A percentile compares a stretch with the other conserved stretches of the same genome.
phyloP scores from a whole-genome alignment of 1,140 invertebrate species.

The Aleiodes sp. region DNA sequence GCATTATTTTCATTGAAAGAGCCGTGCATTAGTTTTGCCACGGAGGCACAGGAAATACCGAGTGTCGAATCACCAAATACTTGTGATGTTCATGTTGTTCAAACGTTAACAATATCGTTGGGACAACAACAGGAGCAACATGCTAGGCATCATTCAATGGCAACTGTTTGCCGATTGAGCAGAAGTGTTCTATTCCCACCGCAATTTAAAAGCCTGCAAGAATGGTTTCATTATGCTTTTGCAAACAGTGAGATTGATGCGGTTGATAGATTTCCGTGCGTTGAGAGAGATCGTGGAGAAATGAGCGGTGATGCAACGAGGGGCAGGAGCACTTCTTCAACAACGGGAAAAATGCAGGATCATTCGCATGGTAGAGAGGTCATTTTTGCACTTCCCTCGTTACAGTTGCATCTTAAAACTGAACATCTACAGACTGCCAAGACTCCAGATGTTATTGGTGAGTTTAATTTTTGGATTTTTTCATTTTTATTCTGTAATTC shows the following conservation, averaged over 20 bases:
- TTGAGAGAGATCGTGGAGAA: conserved; percentile 77
- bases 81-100: conserved; percentile 78
- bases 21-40: conserved; percentile 93
- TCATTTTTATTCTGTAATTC: background rate
- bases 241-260: conserved; percentile 92
- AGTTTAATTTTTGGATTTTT: conserved; percentile 29
- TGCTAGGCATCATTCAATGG: conserved; percentile 85
- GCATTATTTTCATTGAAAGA: conserved; percentile 94
- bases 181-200: conserved; percentile 92
- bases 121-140: conserved; percentile 76
- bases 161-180: conserved; percentile 90
- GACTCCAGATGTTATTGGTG: conserved; percentile 78
- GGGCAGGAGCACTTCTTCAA: conserved; percentile 61
- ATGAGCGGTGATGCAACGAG: conserved; percentile 52
- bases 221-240: conserved; percentile 98
- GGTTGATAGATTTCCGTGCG: conserved; percentile 87
- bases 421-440: conserved; percentile 83
- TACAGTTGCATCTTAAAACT: conserved; percentile 93
- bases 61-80: conserved; percentile 68
- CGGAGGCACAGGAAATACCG: conserved; percentile 89
- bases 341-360: conserved; percentile 75
- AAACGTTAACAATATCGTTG: conserved; percentile 88
- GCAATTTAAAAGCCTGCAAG: conserved; percentile 91
- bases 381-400: conserved; percentile 92
- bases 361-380: conserved; percentile 92